Conservation (phyloP, 2,888 invertebrate species). For the Caenorhabditis virilis region DNA sequence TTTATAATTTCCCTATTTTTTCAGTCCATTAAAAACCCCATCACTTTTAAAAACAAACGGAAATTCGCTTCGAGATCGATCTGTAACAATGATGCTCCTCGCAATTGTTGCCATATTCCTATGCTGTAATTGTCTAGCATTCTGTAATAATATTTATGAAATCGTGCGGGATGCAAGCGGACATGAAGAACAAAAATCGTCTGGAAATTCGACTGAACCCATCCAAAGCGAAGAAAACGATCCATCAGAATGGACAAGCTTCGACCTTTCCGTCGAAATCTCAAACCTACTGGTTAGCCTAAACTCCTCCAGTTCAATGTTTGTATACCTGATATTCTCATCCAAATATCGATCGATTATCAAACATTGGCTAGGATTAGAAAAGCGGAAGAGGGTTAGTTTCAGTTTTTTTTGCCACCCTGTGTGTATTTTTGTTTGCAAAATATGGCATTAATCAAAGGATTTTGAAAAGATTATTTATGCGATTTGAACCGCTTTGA, state of each 20-base stretch:
- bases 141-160: conserved; percentile 67
- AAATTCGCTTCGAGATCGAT: conserved; percentile 58
- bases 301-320: conserved; percentile 66
- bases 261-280: conserved; percentile 58
- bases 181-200: conserved; percentile 12
- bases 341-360: conserved; percentile 65
- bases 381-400: conserved; percentile 48
- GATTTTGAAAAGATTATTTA: too few species aligned
- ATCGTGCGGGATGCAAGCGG: conserved; percentile 43
- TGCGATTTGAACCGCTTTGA: too few species aligned
- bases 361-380: conserved; percentile 63
- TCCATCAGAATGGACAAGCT: conserved; percentile 23
- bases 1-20: too few species aligned
- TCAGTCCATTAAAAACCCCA: conserved; percentile 45
- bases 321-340: conserved; percentile 66
- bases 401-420: too few species aligned
- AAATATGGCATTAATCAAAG: too few species aligned
- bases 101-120: conserved; percentile 68
- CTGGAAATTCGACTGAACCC: conserved; percentile 1
- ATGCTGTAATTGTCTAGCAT: conserved; percentile 66
- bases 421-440: too few species aligned
- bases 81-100: conserved; percentile 66
- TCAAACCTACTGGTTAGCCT: conserved; percentile 65
- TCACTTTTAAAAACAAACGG: conserved; percentile 50
- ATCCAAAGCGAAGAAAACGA: conserved; percentile 6